These are phyloP conservation scores for Isaurus tuberculatus DNA, from an alignment of 92 coral and sea anemone species.

Conservation along the genomic window DNA sequence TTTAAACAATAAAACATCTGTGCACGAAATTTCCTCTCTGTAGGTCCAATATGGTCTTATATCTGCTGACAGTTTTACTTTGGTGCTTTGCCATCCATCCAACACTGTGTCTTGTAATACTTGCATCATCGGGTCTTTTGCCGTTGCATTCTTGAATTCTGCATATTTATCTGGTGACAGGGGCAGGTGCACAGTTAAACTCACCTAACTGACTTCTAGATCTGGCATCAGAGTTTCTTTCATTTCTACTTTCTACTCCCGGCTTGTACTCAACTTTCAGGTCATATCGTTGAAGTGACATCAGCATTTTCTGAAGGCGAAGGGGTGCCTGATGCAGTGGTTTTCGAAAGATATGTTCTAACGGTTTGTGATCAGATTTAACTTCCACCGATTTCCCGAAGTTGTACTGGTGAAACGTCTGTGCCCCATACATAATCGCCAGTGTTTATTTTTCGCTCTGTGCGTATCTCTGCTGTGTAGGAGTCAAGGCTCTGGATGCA, in stretches of 20 bases:
- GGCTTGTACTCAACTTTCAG: constrained; percentile 38
- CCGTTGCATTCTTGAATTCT: constrained; percentile 43
- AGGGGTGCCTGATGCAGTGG: constrained; percentile 51
- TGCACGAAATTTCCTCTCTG: constrained; percentile 61
- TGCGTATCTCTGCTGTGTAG: background rate
- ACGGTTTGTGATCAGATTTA: constrained; percentile 16
- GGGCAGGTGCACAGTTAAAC: background rate
- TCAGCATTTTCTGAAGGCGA: constrained; percentile 41
- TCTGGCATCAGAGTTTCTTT: background rate
- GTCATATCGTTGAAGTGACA: constrained; percentile 35
- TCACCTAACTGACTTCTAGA: constrained; percentile 14
- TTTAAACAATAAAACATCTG: constrained; percentile 40
- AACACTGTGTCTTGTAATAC: constrained; percentile 48
- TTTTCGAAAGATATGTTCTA: constrained; percentile 32
- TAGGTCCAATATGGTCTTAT: constrained; percentile 56
- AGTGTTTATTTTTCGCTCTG: background rate
- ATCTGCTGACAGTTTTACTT: constrained; percentile 49
- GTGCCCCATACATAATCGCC: background rate
- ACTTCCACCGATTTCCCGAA: constrained; percentile 1
- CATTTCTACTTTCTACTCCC: constrained; percentile 14
- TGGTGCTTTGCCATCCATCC: constrained; percentile 59
- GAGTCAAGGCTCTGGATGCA: constrained; percentile 15
- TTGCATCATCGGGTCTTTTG: constrained; percentile 45
- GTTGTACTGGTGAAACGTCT: background rate
- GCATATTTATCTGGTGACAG: constrained; percentile 38